These are phyloP conservation scores for Orientallactaga bullata DNA, from an alignment of 2,113 vertebrate genomes.

Conservation along the genomic window DNA sequence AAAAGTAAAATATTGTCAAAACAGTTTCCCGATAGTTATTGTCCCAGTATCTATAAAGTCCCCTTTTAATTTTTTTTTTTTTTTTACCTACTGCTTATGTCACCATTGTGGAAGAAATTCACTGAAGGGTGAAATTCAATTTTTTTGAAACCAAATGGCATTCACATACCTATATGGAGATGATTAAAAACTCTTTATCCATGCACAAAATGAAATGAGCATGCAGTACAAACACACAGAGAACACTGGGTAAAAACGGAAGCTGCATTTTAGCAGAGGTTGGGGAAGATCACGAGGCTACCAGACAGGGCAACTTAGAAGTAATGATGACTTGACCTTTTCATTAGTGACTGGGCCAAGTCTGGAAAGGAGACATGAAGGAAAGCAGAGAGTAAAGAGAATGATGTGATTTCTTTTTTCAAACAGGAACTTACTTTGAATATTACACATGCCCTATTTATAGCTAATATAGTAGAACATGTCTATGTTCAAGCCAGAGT, in stretches of 20 bases:
- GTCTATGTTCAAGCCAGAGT: slow-evolving; percentile 61
- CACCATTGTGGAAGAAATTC: slow-evolving; percentile 36
- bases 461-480: slow-evolving; percentile 72
- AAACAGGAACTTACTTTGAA: slow-evolving; percentile 70
- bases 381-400: slow-evolving; percentile 60
- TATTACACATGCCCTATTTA: slow-evolving; percentile 66
- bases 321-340: slow-evolving; percentile 65
- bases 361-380: slow-evolving; percentile 63
- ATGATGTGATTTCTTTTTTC: slow-evolving; percentile 62
- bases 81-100: slow-evolving; percentile 20
- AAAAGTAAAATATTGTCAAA: slow-evolving; percentile 48
- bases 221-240: background rate
- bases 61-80: slow-evolving; percentile 47
- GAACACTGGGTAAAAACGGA: slow-evolving; percentile 14
- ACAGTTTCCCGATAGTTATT: background rate
- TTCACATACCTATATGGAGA: slow-evolving; percentile 2
- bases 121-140: slow-evolving; percentile 37
- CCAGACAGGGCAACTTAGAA: slow-evolving; percentile 27
- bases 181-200: slow-evolving; percentile 43
- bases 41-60: slow-evolving; percentile 1
- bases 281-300: background rate
- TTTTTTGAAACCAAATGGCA: slow-evolving; percentile 48
- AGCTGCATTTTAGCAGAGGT: slow-evolving; percentile 30
- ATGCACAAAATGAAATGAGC: slow-evolving; percentile 28
- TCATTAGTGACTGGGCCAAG: slow-evolving; percentile 64